Evolutionary conservation across 2,888 invertebrate species (phyloP).

Genomic region (Athrips mouffetella): DNA sequence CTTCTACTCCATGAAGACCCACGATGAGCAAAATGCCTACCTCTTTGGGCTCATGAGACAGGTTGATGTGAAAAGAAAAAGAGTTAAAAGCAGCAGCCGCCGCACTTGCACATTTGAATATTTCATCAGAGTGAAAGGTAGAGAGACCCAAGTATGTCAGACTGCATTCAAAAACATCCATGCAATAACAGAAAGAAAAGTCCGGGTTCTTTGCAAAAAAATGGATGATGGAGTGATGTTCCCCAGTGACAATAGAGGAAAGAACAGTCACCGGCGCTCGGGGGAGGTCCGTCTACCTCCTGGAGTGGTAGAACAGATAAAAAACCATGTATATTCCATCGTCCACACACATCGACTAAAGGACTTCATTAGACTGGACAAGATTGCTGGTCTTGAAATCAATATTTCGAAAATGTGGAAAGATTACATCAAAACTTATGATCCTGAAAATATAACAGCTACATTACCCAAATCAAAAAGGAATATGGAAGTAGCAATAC

Average conservation of each 20-base stretch:
- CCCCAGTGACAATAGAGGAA: constrained; percentile 76
- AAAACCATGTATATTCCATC: constrained; percentile 74
- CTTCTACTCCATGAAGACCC: constrained; percentile 76
- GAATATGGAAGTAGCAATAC: constrained; percentile 45
- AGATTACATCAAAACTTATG: constrained; percentile 75
- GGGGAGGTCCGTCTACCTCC: constrained; percentile 72
- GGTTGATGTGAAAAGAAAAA: constrained; percentile 77
- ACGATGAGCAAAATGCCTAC: constrained; percentile 79
- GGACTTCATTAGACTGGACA: constrained; percentile 74
- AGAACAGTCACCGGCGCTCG: constrained; percentile 72
- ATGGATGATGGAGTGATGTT: constrained; percentile 79
- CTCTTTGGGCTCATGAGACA: constrained; percentile 78
- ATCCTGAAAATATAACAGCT: constrained; percentile 71
- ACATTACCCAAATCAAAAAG: constrained; percentile 72
- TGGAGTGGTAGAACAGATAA: constrained; percentile 72
- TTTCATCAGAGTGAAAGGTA: constrained; percentile 73
- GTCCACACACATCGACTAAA: constrained; percentile 73
- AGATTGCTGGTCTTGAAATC: constrained; percentile 76
- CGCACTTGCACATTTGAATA: constrained; percentile 79
- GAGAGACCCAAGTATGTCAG: constrained; percentile 78
- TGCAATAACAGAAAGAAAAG: constrained; percentile 77
- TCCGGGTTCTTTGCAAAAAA: constrained; percentile 76
- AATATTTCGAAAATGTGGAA: constrained; percentile 80
- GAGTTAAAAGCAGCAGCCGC: constrained; percentile 73
- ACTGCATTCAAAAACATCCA: constrained; percentile 79